phyloP scores from a whole-genome alignment of 2,888 invertebrate species.

The Cryptus armator region DNA sequence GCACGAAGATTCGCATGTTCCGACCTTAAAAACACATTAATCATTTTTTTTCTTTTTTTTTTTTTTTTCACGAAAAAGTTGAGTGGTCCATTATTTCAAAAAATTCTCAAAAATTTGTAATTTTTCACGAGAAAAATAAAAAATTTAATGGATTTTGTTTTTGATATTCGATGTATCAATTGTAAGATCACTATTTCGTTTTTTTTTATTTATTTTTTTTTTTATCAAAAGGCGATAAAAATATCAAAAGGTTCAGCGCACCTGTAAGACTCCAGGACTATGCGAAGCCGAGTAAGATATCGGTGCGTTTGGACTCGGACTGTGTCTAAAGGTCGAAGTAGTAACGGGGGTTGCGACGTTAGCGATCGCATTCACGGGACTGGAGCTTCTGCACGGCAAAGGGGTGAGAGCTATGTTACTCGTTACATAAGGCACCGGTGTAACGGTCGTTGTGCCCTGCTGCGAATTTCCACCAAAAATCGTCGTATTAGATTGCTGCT shows the following conservation, averaged over 20 bases:
- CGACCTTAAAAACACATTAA: conserved; percentile 74
- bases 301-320: conserved; percentile 81
- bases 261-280: conserved; percentile 82
- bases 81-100: no score
- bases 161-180: not conserved
- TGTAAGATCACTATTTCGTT: no score
- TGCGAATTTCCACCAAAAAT: conserved; percentile 83
- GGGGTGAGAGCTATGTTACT: conserved; percentile 86
- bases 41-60: not conserved
- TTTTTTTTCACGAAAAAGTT: not conserved
- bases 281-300: conserved; percentile 79
- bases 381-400: conserved; percentile 81
- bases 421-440: conserved; percentile 87
- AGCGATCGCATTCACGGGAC: conserved; percentile 77
- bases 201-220: no score
- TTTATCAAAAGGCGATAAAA: not conserved
- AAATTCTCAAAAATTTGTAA: not conserved
- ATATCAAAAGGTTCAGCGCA: conserved; percentile 56
- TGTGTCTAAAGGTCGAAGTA: conserved; percentile 81
- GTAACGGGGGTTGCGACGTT: conserved; percentile 76
- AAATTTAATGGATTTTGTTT: not conserved
- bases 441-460: conserved; percentile 85
- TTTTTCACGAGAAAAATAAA: not conserved
- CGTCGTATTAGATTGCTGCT: conserved; percentile 77
- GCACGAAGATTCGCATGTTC: conserved; percentile 84